Base-by-base conservation (phyloP, 2,888 invertebrate genomes). In the Dasypogon diadema region DNA sequence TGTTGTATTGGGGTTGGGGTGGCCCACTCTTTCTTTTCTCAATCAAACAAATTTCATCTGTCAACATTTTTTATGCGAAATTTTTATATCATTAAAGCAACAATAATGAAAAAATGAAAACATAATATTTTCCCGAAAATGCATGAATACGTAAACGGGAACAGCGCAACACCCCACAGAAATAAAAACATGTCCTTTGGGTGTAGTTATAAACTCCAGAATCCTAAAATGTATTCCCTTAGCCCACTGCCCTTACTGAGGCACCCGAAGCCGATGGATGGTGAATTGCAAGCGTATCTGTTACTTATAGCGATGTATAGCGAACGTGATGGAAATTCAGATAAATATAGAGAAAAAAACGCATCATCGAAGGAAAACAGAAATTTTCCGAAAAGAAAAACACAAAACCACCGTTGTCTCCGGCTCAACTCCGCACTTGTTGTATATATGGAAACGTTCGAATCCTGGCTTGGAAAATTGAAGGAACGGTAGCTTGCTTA, bases 41-140 rank as follows among this genome's bases (percentile, higher is more conserved):
- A 48, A 46, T 65, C 65, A 46, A 65, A 16, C 48, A 65, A 48
- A 18, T 46, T 65, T 24, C 42, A 46, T 46, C 48, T 46, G 46
- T 12, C 24, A 14, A 37, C 46, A 21, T 21, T 65, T 46, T 42
- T 65, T 16, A 24, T 48, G 48, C 24, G 0, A 65, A 48, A 48
- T 65, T 65, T 65, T 48, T 65, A 65, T 65, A 46, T 65, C 65
- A 65, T 65, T 65, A 65, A 65, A 65, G 24, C 65, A 46, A 48
- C 46, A 65, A 65, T 65, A 65, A 65, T 48, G 65, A 37, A 24
- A 46, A 65, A 65, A 65, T 65, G 65, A 65, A 65, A 65, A 65
- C 65, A 65, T 46, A 48, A 65, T 65, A 65, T 65, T 65, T 60
- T 65, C 65, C 14, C 46, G 65, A 65, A 65, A 65, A 42, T 51